Conservation (phyloP, 1,140 invertebrate genomes). For the Aphidius gifuensis region DNA sequence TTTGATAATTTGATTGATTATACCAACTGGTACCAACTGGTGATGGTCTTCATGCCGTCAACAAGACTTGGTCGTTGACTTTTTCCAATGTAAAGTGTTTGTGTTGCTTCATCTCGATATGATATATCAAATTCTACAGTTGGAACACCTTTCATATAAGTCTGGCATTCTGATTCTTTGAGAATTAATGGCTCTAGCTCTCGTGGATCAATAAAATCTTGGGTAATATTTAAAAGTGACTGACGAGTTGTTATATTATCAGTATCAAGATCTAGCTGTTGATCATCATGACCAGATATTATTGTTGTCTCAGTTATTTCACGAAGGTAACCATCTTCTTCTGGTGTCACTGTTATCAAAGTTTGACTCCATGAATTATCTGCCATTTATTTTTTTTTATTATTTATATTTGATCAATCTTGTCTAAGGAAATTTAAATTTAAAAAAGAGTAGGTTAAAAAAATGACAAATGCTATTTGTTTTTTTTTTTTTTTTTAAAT, state of each 20-base stretch:
- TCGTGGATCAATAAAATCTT: conserved; percentile 23
- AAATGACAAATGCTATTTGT: no score
- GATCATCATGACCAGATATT: conserved; percentile 23
- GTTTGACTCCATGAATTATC: conserved; percentile 33
- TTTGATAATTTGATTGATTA: background rate
- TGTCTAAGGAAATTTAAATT: no score
- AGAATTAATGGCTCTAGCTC: conserved; percentile 16
- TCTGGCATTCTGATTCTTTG: conserved; percentile 29
- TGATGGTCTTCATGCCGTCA: no score
- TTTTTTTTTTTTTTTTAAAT: no score
- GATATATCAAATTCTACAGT: conserved; percentile 26
- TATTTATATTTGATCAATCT: no score
- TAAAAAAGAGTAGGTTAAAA: no score
- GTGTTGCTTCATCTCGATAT: conserved; percentile 31
- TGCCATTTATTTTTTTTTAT: conserved; percentile 10
- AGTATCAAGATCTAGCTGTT: conserved; percentile 19
- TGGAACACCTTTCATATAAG: conserved; percentile 32
- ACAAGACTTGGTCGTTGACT: background rate
- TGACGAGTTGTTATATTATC: conserved; percentile 24
- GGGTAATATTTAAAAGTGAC: conserved; percentile 12
- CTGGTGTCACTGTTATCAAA: conserved; percentile 30
- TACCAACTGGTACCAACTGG: no score
- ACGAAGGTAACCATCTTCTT: conserved; percentile 31
- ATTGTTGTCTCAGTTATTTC: conserved; percentile 21
- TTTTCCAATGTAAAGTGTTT: conserved; percentile 34